Conservation (phyloP, 2,797 vertebrate genomes). For the Halcyon badia region DNA sequence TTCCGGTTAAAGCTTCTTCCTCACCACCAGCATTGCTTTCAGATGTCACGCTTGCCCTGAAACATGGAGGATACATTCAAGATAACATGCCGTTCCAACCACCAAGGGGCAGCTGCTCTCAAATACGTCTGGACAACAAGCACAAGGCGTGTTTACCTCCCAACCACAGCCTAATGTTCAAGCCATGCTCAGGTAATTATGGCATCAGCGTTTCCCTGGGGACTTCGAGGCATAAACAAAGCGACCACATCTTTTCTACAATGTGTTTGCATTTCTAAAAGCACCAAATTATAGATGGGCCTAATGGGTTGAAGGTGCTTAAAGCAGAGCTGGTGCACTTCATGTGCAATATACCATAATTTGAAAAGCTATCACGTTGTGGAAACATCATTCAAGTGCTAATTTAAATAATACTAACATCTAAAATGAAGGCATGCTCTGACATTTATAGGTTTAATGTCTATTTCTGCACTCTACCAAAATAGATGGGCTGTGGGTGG, state of each 20-base stretch:
- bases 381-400: constrained; percentile 65
- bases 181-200: constrained; percentile 45
- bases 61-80: neutral
- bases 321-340: constrained; percentile 45
- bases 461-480: constrained; percentile 69
- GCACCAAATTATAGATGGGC: constrained; percentile 61
- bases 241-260: constrained; percentile 19
- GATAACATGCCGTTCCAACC: neutral
- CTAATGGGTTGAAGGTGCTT: constrained; percentile 74
- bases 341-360: constrained; percentile 61
- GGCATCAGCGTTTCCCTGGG: constrained; percentile 46
- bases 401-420: constrained; percentile 79
- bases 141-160: neutral
- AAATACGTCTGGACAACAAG: neutral
- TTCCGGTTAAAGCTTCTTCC: neutral
- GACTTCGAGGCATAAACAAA: constrained; percentile 37
- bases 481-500: constrained; percentile 71
- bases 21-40: neutral
- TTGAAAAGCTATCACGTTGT: constrained; percentile 72
- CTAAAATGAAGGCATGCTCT: constrained; percentile 67
- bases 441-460: constrained; percentile 79
- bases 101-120: neutral
- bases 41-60: neutral
- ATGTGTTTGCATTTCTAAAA: constrained; percentile 55
- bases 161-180: neutral